Evolutionary conservation across 2,888 invertebrate genomes (phyloP), one percentile per base, ranked within the genome.

Genomic region (Troides aeacus): DNA sequence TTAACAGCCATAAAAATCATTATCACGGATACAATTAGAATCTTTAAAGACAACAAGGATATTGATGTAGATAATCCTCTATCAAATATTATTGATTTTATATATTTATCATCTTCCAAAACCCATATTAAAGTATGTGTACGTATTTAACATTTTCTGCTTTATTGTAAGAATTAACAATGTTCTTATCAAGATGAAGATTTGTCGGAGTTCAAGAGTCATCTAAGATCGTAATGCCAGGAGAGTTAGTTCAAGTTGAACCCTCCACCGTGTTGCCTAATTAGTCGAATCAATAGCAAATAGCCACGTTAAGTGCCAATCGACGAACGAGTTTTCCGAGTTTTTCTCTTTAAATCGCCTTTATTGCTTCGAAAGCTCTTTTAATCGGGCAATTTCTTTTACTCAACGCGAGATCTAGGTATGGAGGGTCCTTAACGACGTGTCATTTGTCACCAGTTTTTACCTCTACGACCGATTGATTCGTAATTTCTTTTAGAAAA

Each of bases 341-440:
- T n/a, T 42, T 67, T 56, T 68, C 58, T 68, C 63, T 63, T 53
- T 53, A 58, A 68, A 63, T 68, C 17, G 46, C 62, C 58, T 50
- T 68, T 17, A 63, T 53, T 46, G 57, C 57, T 58, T 46, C 7
- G 58, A 58, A 17, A 59, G 58, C 23, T 64, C 50, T 39, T 64
- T 67, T 68, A 68, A 64, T 68, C 59, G 68, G 23, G 59, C 64
- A 60, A 68, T 60, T 68, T 64, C 63, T 68, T 68, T 63, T 64
- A 63, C 68, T 68, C 63, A 59, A 64, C 63, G 63, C 18, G 50
- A 50, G 68, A 64, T 68, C 50, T 59, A 64, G 21, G 63, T 63
- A 46, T 30, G 24, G 62, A 62, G 46, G 68, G 50, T 59, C 59
- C 63, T 68, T 64, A 68, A 68, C 64, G 68, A 64, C 50, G 30